Base-by-base conservation (phyloP, 1,140 invertebrate genomes). In the Homarus americanus region DNA sequence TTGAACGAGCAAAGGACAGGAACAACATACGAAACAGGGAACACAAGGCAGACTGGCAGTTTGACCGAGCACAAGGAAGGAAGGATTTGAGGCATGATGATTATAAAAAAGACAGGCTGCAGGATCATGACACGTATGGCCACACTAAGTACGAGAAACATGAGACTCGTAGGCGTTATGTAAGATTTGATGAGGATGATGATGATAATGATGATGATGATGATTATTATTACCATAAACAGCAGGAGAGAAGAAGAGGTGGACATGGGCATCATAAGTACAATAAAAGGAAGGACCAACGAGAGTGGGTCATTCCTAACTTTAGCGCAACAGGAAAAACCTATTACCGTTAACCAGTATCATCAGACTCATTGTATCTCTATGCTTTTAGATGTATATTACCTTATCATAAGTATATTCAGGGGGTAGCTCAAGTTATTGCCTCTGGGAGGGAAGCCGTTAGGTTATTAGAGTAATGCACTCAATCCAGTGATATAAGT, bases 191-290 rank as follows among this genome's bases (percentile, higher is more conserved):
- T 85, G 78, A 88, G 69, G 86, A 88, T 36, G 86, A 92, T 72
- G 91, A 92, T 69, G 86, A 92, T 58, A 87, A 92, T 85, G 91
- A 92, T 72, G 87, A 92, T 38, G 49, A 89, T 63, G 82, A 90
- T 82, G 66, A 88, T 82, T 53, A 88, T 82, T 10, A 79, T 44
- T 44, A 87, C 12, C 58, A 80, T n/a, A 24, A 72, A 24, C 34
- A 79, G 58, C 38, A 66, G 58, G 32, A 80, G 38, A 58, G 34
- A 36, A 76, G 28, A 32, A 88, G 41, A 66, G 58, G 44, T 17
- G 41, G 49, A 44, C 66, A 75, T 24, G 53, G 53, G 53, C 53
- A 20, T 58, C 53, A 58, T 24, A 49, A 76, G 24, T 75, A 86
- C 41, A 36, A 41, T 69, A 76, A 53, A 44, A 76, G 66, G 20